Percentiles rank a stretch among this genome's conserved stretches.
These are phyloP conservation scores for Willisornis vidua DNA, from an alignment of 2,113 vertebrate genomes.

Conservation along the genomic window DNA sequence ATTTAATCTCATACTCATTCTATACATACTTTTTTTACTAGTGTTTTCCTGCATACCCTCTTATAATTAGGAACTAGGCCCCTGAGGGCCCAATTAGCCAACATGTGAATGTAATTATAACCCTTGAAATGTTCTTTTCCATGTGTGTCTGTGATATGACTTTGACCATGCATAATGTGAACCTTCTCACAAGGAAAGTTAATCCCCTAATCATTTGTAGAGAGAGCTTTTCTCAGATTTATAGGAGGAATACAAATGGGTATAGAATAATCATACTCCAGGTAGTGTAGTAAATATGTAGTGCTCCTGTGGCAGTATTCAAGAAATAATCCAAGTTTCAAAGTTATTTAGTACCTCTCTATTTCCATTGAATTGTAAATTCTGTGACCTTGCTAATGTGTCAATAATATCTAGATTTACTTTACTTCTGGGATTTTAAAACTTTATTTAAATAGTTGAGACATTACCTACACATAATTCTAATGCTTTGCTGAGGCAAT, in stretches of 20 bases:
- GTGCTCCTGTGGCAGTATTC: background rate
- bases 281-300: conserved; percentile 2
- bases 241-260: conserved; percentile 11
- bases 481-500: background rate
- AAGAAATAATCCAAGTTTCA: conserved; percentile 28
- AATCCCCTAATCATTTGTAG: conserved; percentile 62
- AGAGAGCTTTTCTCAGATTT: conserved; percentile 55
- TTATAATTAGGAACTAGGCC: conserved; percentile 78
- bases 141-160: conserved; percentile 68
- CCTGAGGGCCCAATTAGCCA: conserved; percentile 79
- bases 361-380: background rate
- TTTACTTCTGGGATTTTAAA: conserved; percentile 17
- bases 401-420: conserved; percentile 35
- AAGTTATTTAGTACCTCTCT: background rate
- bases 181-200: conserved; percentile 61
- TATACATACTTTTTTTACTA: conserved; percentile 64
- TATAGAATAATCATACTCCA: conserved; percentile 16
- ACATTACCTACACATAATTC: background rate
- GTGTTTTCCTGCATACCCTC: conserved; percentile 68
- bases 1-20: conserved; percentile 77
- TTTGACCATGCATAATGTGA: conserved; percentile 67
- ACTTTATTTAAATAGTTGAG: conserved; percentile 14
- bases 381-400: conserved; percentile 14
- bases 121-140: conserved; percentile 68
- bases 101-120: conserved; percentile 80